Base-by-base conservation (phyloP, 2,797 vertebrate genomes). In the Helicolenus hilgendorfi region DNA sequence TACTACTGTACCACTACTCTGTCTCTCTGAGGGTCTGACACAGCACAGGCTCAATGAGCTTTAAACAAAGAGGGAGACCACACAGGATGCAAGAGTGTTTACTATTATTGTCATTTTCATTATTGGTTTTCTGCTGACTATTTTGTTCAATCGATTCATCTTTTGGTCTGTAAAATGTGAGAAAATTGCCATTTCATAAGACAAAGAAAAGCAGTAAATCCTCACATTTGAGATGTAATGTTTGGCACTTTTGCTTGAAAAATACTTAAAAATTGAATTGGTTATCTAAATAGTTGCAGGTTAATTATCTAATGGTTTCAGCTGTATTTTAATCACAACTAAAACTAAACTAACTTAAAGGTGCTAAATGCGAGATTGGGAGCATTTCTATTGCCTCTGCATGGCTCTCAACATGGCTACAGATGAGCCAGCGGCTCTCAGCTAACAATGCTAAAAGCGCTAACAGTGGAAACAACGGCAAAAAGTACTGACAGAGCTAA, bases 1-100 rank as follows among this genome's bases (percentile, higher is more conserved):
- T 71, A 86, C 71, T 77, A 64, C 64, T 77, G 56, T 70, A 71
- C 76, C 71, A 63, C 56, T 18, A 71, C 72, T 79, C 65, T 79
- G 56, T 70, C 18, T 71, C 9, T 55, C 41, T 76, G 63, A 49
- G 41, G 29, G 49, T 82, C 78, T 89, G 49, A 77, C 75, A 75
- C 81, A 81, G 62, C 49, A 49, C 22, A n/a, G 67, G 7, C 29
- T 67, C 15, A 55, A n/a, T 64, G 33, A 72, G 35, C 63, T n/a
- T 33, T 22, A 49, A 20, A 75, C 14, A 55, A 24, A 64, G 18
- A 79, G 58, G 33, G 11, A 49, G 29, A 20, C 53, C 33, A 68
- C 59, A 75, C 22, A 31, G 20, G 31, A 58, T 58, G 20, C 29
- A 70, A 11, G 26, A 27, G 9, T 65, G 6, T 68, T 78, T 69